Evolutionary conservation across 2,113 vertebrate genomes (phyloP), one percentile per base, ranked within the genome.

Genomic region (Dasyprocta punctata): DNA sequence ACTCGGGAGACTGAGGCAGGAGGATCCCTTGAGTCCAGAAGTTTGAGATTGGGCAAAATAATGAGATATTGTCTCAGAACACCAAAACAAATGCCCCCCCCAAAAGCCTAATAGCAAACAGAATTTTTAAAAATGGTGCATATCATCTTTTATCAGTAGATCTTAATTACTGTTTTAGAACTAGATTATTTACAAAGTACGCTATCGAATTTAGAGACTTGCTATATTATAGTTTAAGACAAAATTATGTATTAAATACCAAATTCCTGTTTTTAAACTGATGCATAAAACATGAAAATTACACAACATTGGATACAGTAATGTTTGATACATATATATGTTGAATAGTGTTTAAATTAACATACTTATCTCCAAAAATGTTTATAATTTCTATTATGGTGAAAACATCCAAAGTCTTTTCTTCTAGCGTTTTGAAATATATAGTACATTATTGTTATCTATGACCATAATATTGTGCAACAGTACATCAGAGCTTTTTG

Each of bases 161-260:
- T 95, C 24, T 95, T 82, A 95, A 86, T 47, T 89, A n/a, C 20
- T 82, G 4, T 85, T 96, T 96, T 89, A 60, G 61, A 86, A 61
- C 30, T 83, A 80, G 28, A 54, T 82, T 89, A 89, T 26, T 92
- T 94, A 86, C 81, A 92, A 75, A 44, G 67, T 89, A 94, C 87
- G 69, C 60, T 90, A 14, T 77, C 65, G 24, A 86, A 56, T 44
- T 90, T 91, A 86, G 73, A 54, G 52, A 60, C 52, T 97, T 87
- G 26, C 56, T 92, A 73, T 95, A 73, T 93, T 82, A 56, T 26
- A 94, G 20, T 78, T 47, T 90, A 95, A 93, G 30, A 36, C 38
- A 78, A 78, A 73, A 69, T 80, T 95, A 47, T 73, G 7, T 93
- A 61, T 30, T 89, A 41, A 94, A 95, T 97, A 89, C n/a, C 8